phyloP scores from a whole-genome alignment of 2,888 invertebrate genomes.

The Mystacides longicornis region DNA sequence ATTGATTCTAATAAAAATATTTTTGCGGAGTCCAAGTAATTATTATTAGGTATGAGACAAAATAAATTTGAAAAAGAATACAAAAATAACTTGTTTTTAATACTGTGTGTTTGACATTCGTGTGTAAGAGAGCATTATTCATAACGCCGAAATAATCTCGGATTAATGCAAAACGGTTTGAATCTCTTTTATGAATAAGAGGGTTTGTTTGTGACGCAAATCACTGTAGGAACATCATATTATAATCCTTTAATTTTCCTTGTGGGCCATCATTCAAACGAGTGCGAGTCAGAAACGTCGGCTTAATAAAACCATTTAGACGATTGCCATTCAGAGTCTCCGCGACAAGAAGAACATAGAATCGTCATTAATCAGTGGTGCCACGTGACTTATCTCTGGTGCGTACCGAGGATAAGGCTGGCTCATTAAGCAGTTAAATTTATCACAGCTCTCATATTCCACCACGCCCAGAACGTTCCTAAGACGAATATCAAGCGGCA shows the following conservation, averaged over 20 bases:
- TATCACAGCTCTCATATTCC: constrained; percentile 24
- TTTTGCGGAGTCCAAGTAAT: too few species aligned
- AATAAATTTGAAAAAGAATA: too few species aligned
- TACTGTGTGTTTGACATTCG: too few species aligned
- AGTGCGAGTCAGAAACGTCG: constrained; percentile 13
- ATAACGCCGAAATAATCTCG: too few species aligned
- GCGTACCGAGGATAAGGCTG: constrained; percentile 23
- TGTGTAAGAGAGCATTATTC: too few species aligned
- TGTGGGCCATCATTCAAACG: constrained; percentile 7
- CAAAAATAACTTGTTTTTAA: too few species aligned
- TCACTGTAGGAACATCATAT: constrained; percentile 11
- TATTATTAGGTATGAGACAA: too few species aligned
- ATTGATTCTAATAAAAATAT: too few species aligned
- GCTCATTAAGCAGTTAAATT: constrained; percentile 26
- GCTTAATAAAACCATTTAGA: constrained; percentile 19
- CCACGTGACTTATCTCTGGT: constrained; percentile 22
- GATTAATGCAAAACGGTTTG: too few species aligned
- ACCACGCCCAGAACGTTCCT: constrained; percentile 21
- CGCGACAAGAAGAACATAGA: constrained; percentile 21
- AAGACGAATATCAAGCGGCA: constrained; percentile 5
- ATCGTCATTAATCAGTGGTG: constrained; percentile 24
- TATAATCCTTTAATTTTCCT: not conserved
- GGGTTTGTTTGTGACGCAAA: too few species aligned
- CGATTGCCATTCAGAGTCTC: constrained; percentile 16
- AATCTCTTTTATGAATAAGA: too few species aligned